These are phyloP conservation scores for Heterochromis multidens DNA, from an alignment of 2,113 vertebrate genomes.

Conservation along the genomic window DNA sequence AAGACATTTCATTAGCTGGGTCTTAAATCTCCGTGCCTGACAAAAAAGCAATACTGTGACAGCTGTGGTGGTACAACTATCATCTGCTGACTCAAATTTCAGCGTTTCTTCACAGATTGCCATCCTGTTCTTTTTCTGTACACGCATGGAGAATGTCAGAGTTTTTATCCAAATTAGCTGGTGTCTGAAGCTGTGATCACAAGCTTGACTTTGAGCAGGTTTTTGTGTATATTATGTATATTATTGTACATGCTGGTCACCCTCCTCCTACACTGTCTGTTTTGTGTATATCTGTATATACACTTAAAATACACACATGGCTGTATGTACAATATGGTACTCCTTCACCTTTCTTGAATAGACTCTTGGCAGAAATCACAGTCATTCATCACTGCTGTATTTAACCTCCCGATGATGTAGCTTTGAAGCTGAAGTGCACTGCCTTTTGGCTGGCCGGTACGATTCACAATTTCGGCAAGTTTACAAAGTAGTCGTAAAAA, in stretches of 20 bases:
- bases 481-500: conserved; percentile 3
- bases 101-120: background rate
- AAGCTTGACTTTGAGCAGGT: background rate
- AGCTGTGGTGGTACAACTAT: background rate
- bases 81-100: background rate
- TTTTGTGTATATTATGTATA: conserved; percentile 50
- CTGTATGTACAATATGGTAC: background rate
- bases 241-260: conserved; percentile 45
- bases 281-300: conserved; percentile 2
- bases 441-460: background rate
- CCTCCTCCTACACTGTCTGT: background rate
- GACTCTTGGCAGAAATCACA: background rate
- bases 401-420: conserved; percentile 19
- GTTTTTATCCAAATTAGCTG: background rate
- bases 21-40: conserved; percentile 7
- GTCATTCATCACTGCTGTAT: background rate
- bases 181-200: background rate
- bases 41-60: background rate
- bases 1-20: background rate
- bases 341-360: background rate
- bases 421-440: conserved; percentile 12
- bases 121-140: background rate
- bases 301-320: background rate
- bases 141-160: background rate
- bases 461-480: background rate